These are phyloP conservation scores for Bradypus variegatus DNA, from an alignment of 2,797 vertebrate species.

Conservation along the genomic window DNA sequence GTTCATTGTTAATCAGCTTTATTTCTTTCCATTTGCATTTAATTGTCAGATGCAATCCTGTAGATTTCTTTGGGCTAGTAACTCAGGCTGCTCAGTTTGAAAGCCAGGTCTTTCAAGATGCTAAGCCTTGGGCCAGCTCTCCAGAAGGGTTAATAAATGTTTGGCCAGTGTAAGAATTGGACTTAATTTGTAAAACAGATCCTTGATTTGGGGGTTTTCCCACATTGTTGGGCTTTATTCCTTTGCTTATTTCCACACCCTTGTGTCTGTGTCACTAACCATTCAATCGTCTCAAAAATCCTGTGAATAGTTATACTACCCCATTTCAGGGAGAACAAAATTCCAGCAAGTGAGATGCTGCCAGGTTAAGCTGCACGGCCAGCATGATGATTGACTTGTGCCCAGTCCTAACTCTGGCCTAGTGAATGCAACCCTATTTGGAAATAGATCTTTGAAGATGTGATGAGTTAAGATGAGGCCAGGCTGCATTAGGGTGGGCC, in stretches of 20 bases:
- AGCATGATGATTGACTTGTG: too few species aligned
- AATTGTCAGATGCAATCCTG: constrained; percentile 26
- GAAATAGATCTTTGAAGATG: too few species aligned
- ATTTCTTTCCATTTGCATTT: constrained; percentile 42
- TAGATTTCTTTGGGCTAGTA: not conserved
- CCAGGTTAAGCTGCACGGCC: not conserved
- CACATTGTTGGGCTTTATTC: not conserved
- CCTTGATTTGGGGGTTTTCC: not conserved
- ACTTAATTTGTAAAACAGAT: constrained; percentile 4
- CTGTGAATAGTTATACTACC: not conserved
- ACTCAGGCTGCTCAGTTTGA: not conserved
- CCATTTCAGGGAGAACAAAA: not conserved
- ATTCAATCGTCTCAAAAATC: not conserved
- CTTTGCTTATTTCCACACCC: constrained; percentile 12
- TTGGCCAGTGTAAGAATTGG: constrained; percentile 5
- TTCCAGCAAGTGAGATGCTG: not conserved
- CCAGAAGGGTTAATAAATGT: constrained; percentile 16
- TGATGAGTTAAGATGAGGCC: too few species aligned
- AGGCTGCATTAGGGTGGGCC: too few species aligned
- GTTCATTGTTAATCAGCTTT: constrained; percentile 33
- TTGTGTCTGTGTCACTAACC: constrained; percentile 18
- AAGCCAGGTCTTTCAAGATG: constrained; percentile 1
- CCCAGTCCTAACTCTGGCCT: too few species aligned
- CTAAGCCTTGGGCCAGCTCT: not conserved
- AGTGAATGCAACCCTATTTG: too few species aligned